Evolutionary conservation across 2,113 vertebrate species (phyloP).

Genomic region (Castor canadensis): DNA sequence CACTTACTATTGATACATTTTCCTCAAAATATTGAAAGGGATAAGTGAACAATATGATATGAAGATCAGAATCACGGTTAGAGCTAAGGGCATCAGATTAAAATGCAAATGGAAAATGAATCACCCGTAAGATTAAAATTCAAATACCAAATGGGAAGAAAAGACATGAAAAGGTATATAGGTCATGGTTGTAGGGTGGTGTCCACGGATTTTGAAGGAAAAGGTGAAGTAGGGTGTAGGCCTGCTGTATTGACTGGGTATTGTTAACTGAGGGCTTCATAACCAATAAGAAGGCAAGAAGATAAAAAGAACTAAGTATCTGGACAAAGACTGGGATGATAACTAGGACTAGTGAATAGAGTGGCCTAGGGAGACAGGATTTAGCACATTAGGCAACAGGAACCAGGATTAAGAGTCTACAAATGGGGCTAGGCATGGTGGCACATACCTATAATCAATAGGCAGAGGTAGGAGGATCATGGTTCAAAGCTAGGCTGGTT

Average conservation of each 20-base stretch:
- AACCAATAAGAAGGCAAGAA: constrained; percentile 2
- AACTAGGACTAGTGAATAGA: not conserved
- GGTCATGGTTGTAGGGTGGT: not conserved
- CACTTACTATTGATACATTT: constrained; percentile 25
- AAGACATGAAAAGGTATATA: not conserved
- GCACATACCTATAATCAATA: too few relatives aligned
- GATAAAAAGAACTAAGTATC: not conserved
- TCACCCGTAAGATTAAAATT: constrained; percentile 28
- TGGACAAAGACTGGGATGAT: not conserved
- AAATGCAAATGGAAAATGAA: constrained; percentile 50
- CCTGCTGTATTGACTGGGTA: not conserved
- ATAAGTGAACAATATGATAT: not conserved
- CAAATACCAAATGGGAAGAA: constrained; percentile 22
- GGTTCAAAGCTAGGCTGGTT: too few relatives aligned
- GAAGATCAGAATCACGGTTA: constrained; percentile 50
- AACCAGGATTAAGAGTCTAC: not conserved
- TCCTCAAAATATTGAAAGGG: constrained; percentile 38
- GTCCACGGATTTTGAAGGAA: not conserved
- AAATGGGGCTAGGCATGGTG: not conserved
- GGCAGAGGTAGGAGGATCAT: too few relatives aligned
- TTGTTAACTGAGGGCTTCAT: not conserved
- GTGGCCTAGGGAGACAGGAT: not conserved
- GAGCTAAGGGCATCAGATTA: constrained; percentile 28
- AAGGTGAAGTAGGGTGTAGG: not conserved
- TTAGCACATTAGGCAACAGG: not conserved